Evolutionary conservation across 2,888 invertebrate species (phyloP).

Genomic region (Phalera bucephala): DNA sequence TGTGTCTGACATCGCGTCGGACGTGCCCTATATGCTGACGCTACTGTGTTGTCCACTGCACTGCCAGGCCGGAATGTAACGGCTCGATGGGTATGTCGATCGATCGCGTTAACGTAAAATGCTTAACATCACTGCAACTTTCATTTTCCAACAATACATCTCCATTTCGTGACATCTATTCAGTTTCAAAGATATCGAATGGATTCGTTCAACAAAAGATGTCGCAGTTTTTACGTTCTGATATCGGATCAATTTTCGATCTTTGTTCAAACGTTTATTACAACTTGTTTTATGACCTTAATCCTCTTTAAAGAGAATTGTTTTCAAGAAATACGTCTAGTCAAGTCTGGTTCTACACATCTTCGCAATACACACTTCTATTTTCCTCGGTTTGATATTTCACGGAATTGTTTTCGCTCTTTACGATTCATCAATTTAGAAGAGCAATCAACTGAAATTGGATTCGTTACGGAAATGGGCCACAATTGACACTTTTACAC

Average conservation of each 20-base stretch:
- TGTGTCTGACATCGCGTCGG: slow-evolving; percentile 40
- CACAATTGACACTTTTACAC: slow-evolving; percentile 55
- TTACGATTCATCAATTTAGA: slow-evolving; percentile 53
- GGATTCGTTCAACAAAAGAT: slow-evolving; percentile 7
- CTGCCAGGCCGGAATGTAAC: slow-evolving; percentile 6
- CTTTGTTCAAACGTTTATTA: slow-evolving; percentile 27
- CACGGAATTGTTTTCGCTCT: slow-evolving; percentile 49
- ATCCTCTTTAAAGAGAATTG: slow-evolving; percentile 29
- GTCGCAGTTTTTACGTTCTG: slow-evolving; percentile 7
- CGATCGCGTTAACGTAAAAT: slow-evolving; percentile 5
- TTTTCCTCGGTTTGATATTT: slow-evolving; percentile 45
- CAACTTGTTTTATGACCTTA: slow-evolving; percentile 25
- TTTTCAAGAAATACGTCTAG: slow-evolving; percentile 24
- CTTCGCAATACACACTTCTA: slow-evolving; percentile 28
- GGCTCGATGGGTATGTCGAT: slow-evolving; percentile 11
- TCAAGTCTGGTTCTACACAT: slow-evolving; percentile 18
- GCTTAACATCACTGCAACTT: background rate
- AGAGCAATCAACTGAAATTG: slow-evolving; percentile 51
- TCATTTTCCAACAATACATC: background rate
- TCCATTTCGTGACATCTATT: background rate
- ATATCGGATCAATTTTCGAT: slow-evolving; percentile 13
- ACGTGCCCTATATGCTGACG: slow-evolving; percentile 32
- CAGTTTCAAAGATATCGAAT: background rate
- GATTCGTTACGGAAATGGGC: slow-evolving; percentile 51
- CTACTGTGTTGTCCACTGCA: slow-evolving; percentile 24